Conservation (phyloP, 2,113 vertebrate species). For the Gopherus flavomarginatus region DNA sequence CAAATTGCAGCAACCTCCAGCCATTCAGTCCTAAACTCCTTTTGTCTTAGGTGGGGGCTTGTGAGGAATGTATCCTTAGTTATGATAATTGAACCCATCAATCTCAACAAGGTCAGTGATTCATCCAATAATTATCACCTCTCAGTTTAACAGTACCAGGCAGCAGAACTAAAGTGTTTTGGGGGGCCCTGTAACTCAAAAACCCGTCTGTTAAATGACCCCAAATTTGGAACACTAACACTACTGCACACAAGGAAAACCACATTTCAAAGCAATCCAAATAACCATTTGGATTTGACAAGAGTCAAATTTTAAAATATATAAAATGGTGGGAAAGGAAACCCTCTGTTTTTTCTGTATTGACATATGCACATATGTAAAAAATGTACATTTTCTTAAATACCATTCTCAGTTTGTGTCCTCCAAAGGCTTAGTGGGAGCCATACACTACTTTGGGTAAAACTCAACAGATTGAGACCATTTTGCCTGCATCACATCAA, state of each 20-base stretch:
- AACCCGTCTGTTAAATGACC: background rate
- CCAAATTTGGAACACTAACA: background rate
- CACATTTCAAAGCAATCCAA: background rate
- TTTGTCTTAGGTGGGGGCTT: background rate
- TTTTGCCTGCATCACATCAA: background rate
- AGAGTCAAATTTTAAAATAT: background rate
- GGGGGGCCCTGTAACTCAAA: background rate
- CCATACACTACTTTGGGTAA: background rate
- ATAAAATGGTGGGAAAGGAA: background rate
- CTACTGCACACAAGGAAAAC: background rate
- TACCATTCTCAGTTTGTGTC: background rate
- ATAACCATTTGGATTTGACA: background rate
- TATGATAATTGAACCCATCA: background rate
- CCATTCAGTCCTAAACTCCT: background rate
- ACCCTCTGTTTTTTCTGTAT: background rate
- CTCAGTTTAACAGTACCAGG: background rate
- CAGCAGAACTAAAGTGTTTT: background rate
- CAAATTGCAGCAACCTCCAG: background rate
- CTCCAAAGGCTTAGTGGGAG: background rate
- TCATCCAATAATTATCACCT: background rate
- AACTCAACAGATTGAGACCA: background rate
- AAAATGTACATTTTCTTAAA: background rate
- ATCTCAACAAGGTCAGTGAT: background rate
- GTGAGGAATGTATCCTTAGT: background rate
- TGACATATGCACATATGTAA: background rate